phyloP scores from a whole-genome alignment of 2,797 vertebrate species.

The Pipistrellus nathusii region DNA sequence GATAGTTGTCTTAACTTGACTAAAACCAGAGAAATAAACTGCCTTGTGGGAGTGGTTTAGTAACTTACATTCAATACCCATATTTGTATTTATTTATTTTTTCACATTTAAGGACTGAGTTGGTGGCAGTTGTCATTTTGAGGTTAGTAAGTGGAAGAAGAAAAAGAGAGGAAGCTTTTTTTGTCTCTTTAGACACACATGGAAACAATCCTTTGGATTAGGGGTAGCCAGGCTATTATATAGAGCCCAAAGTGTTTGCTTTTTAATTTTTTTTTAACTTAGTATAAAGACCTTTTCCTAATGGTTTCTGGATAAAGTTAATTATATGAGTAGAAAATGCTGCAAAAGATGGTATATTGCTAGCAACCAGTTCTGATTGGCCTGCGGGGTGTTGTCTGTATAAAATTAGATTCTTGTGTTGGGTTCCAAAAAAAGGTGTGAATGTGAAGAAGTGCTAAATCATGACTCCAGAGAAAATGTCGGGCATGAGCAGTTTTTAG shows the following conservation, averaged over 20 bases:
- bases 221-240: background rate
- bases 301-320: conserved; percentile 57
- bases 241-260: background rate
- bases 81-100: background rate
- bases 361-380: conserved; percentile 80
- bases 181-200: background rate
- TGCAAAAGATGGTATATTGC: conserved; percentile 76
- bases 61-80: background rate
- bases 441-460: conserved; percentile 86
- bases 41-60: background rate
- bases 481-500: conserved; percentile 81
- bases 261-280: conserved; percentile 19
- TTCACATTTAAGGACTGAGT: background rate
- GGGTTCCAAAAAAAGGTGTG: conserved; percentile 85
- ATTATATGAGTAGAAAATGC: conserved; percentile 77
- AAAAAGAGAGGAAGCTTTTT: background rate
- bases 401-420: conserved; percentile 83
- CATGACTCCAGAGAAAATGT: conserved; percentile 83
- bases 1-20: conserved; percentile 34
- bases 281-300: conserved; percentile 64
- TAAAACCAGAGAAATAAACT: conserved; percentile 45
- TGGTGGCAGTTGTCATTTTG: conserved; percentile 27
- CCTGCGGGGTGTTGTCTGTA: conserved; percentile 83
- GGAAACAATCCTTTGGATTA: conserved; percentile 7
- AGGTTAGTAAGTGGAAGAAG: background rate